Evolutionary conservation across 2,113 vertebrate genomes (phyloP).

Genomic region (Equus przewalskii): DNA sequence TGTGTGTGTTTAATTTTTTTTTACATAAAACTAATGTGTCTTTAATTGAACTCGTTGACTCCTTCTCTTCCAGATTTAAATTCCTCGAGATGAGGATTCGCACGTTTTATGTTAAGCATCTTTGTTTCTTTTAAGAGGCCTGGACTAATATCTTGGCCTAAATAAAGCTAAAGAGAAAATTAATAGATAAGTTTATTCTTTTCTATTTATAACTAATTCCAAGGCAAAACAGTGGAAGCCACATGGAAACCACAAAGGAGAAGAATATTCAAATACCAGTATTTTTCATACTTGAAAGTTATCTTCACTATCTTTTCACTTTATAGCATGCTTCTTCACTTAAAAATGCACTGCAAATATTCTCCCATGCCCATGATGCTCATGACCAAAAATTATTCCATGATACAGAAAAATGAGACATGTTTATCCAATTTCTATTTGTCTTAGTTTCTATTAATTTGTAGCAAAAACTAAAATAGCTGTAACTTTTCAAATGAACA

Average conservation of each 20-base stretch:
- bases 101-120: background rate
- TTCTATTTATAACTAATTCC: background rate
- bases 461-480: background rate
- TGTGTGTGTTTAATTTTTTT: too few relatives aligned
- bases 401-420: background rate
- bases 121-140: background rate
- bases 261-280: background rate
- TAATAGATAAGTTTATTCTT: background rate
- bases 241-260: background rate
- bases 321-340: background rate
- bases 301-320: background rate
- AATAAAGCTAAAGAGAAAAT: background rate
- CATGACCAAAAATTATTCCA: background rate
- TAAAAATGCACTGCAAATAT: background rate
- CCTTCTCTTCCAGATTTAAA: background rate
- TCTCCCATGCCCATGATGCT: background rate
- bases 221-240: fast-evolving
- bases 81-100: background rate
- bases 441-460: background rate
- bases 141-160: background rate
- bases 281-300: background rate
- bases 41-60: background rate
- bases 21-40: background rate
- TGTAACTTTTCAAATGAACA: background rate
- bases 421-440: background rate